A percentile compares a stretch with the other conserved stretches of the same genome.
Evolutionary conservation across 2,113 vertebrate genomes (phyloP).

Genomic region (Otis tarda): DNA sequence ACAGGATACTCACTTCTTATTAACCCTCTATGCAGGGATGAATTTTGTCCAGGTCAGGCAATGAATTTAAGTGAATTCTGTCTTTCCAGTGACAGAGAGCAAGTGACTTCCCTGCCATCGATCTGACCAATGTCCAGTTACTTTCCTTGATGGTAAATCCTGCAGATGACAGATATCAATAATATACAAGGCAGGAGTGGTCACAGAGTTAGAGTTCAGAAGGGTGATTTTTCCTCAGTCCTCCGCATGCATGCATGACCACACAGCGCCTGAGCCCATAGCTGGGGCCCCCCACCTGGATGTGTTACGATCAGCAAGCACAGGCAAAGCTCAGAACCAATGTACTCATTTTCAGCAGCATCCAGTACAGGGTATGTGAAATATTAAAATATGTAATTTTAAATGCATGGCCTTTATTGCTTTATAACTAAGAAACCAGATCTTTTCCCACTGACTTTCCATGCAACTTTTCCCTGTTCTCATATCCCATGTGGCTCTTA

Average conservation of each 20-base stretch:
- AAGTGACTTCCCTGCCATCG: not conserved
- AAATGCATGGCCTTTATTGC: slow-evolving; percentile 59
- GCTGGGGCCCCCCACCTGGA: slow-evolving; percentile 8
- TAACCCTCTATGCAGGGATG: not conserved
- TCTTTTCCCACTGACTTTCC: slow-evolving; percentile 60
- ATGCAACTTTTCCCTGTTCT: slow-evolving; percentile 46
- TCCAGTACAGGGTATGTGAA: not conserved
- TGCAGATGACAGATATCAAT: not conserved
- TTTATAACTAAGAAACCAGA: slow-evolving; percentile 65
- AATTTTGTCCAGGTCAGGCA: not conserved
- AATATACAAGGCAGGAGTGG: not conserved
- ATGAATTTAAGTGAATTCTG: not conserved
- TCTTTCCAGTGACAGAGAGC: not conserved
- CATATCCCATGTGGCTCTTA: slow-evolving; percentile 63
- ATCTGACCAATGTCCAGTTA: not conserved
- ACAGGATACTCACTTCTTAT: not conserved
- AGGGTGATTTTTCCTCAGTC: not conserved
- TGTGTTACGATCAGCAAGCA: not conserved
- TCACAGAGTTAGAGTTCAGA: not conserved
- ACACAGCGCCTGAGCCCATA: not conserved
- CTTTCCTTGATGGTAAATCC: not conserved
- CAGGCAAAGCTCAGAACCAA: not conserved
- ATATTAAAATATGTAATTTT: slow-evolving; percentile 71
- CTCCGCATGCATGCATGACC: not conserved
- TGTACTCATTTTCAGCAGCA: not conserved